Evolutionary conservation across 2,888 invertebrate species (phyloP).

Genomic region (Acrobasis consociella): DNA sequence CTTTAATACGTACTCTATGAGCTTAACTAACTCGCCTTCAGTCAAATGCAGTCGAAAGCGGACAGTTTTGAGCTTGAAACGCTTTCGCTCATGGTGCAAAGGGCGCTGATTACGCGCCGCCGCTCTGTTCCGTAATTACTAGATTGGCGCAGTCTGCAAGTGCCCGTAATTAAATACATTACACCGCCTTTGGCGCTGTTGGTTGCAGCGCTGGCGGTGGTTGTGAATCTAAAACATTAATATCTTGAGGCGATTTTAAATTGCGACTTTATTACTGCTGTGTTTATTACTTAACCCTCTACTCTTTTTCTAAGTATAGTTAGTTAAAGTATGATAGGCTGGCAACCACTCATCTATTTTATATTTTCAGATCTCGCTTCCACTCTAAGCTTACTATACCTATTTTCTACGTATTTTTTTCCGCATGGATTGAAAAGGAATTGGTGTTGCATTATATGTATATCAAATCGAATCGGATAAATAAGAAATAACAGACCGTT

Average conservation of each 20-base stretch:
- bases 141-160: slow-evolving; percentile 73
- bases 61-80: slow-evolving; percentile 57
- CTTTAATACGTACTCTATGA: slow-evolving; percentile 42
- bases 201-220: slow-evolving; percentile 13
- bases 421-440: no score
- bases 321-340: no score
- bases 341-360: no score
- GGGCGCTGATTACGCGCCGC: slow-evolving; percentile 73
- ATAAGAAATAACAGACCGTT: no score
- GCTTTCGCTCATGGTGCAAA: slow-evolving; percentile 70
- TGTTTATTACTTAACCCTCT: no score
- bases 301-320: no score
- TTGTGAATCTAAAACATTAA: slow-evolving; percentile 17
- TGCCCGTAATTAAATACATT: slow-evolving; percentile 77
- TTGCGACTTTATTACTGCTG: neutral
- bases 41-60: slow-evolving; percentile 74
- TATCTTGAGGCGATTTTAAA: slow-evolving; percentile 5
- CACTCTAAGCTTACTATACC: no score
- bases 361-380: no score
- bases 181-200: slow-evolving; percentile 53
- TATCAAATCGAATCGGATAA: no score
- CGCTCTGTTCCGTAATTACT: slow-evolving; percentile 74
- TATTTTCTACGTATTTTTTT: no score
- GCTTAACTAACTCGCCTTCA: slow-evolving; percentile 76
- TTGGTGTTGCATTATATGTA: no score